A percentile compares a stretch with the other conserved stretches of the same genome.
Evolutionary conservation across 2,113 vertebrate genomes (phyloP).

Genomic region (Macrotis lagotis): DNA sequence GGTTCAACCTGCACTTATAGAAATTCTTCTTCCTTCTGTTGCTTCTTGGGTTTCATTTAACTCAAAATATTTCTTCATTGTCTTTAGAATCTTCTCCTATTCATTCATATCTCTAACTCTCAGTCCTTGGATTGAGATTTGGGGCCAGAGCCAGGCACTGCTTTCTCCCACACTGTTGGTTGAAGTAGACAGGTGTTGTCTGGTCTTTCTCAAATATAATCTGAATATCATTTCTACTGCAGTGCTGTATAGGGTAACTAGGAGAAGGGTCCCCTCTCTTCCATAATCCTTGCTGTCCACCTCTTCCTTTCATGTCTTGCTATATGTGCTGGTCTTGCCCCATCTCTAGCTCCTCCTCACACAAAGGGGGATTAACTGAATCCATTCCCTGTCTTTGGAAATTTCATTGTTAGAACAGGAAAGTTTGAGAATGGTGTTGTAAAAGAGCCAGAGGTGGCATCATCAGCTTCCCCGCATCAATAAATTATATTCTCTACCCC

Average conservation of each 20-base stretch:
- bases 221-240: neutral
- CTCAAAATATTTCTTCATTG: no score
- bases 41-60: no score
- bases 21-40: no score
- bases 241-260: no score
- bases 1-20: no score
- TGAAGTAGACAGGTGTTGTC: neutral
- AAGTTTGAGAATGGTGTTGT: constrained; percentile 54
- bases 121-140: no score
- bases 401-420: constrained; percentile 59
- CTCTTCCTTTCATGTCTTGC: neutral
- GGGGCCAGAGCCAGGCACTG: no score
- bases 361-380: constrained; percentile 50
- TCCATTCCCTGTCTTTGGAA: constrained; percentile 67
- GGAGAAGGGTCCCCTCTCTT: neutral
- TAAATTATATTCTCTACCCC: constrained; percentile 44
- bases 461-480: constrained; percentile 42
- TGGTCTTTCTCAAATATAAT: neutral
- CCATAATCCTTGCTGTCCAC: neutral
- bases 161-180: neutral
- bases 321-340: neutral
- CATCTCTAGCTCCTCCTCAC: neutral
- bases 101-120: no score
- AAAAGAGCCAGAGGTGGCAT: constrained; percentile 59
- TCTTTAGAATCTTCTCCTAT: no score